A percentile compares a stretch with the other conserved stretches of the same genome.
Conservation (phyloP, 2,113 vertebrate species). For the Hydrolagus affinis region DNA sequence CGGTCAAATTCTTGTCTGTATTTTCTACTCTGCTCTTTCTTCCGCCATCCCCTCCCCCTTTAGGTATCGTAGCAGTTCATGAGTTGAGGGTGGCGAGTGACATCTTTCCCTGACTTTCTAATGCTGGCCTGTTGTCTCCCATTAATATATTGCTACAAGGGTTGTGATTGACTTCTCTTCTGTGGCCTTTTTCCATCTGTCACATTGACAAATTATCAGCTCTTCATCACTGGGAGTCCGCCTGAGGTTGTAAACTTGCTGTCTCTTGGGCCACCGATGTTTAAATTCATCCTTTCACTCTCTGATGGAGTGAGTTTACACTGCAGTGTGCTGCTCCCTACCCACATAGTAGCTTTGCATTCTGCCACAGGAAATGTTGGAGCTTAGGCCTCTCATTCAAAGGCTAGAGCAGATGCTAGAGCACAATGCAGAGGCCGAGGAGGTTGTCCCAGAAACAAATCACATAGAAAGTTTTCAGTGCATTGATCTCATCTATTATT, state of each 20-base stretch:
- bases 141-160: background rate
- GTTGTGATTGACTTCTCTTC: background rate
- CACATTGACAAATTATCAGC: background rate
- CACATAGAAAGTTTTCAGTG: no score
- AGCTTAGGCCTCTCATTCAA: no score
- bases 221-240: background rate
- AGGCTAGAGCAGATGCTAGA: no score
- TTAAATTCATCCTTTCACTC: background rate
- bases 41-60: background rate
- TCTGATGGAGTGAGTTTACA: background rate
- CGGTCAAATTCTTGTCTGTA: no score
- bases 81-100: no score
- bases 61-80: background rate
- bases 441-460: no score
- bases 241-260: background rate
- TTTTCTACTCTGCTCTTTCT: background rate
- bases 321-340: background rate
- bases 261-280: background rate
- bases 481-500: no score
- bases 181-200: background rate
- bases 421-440: no score
- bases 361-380: no score
- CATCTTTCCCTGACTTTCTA: no score
- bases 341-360: background rate
- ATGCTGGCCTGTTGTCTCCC: no score